Percentiles rank a stretch among this genome's conserved stretches.
These are phyloP conservation scores for Mesoligia furuncula DNA, from an alignment of 2,888 invertebrate genomes.

Conservation along the genomic window DNA sequence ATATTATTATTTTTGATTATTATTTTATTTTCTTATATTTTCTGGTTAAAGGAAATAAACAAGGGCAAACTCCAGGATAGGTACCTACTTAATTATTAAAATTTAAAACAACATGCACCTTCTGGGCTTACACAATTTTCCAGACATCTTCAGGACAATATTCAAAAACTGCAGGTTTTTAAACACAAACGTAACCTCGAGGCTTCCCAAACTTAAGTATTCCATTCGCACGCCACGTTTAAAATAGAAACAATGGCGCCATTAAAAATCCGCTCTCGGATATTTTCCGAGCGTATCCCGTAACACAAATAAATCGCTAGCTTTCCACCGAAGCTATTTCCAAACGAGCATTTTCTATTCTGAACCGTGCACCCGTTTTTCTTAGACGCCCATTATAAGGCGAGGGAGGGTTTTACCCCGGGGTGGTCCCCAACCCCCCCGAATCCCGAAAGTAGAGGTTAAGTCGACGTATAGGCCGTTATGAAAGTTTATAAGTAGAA, in stretches of 20 bases:
- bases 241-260: constrained; percentile 90
- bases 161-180: constrained; percentile 48
- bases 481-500: constrained; percentile 90
- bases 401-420: constrained; percentile 77
- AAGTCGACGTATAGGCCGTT: constrained; percentile 90
- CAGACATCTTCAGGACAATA: constrained; percentile 40
- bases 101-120: neutral
- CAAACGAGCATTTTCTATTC: constrained; percentile 90
- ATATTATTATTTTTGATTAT: too few relatives aligned
- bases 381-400: constrained; percentile 89
- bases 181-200: constrained; percentile 54
- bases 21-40: too few relatives aligned
- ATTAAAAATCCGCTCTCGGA: constrained; percentile 90
- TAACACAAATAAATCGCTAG: constrained; percentile 89
- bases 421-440: constrained; percentile 62
- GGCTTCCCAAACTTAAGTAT: constrained; percentile 82
- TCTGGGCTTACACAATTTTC: neutral
- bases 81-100: neutral
- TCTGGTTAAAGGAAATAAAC: neutral
- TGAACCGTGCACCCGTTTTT: constrained; percentile 90
- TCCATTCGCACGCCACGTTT: constrained; percentile 89
- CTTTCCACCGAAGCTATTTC: constrained; percentile 90
- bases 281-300: constrained; percentile 89
- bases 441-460: constrained; percentile 87
- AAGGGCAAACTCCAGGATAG: neutral